Conservation (phyloP, 2,888 invertebrate species). For the Trimorus sp. region DNA sequence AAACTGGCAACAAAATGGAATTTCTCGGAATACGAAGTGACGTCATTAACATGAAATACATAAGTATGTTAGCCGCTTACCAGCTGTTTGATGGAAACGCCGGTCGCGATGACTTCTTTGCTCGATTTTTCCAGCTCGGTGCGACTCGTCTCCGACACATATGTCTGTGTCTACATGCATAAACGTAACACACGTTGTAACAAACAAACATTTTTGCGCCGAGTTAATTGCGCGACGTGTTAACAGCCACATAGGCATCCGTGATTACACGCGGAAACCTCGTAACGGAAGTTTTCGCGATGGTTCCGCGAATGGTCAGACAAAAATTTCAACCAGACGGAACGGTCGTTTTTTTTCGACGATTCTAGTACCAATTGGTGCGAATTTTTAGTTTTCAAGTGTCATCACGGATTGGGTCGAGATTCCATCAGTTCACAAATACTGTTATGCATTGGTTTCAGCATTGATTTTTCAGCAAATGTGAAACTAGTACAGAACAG, state of each 20-base stretch:
- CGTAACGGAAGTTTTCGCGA: conserved; percentile 31
- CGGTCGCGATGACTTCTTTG: conserved; percentile 81
- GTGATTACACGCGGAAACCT: conserved; percentile 45
- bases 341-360: too few species aligned
- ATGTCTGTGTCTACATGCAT: conserved; percentile 80
- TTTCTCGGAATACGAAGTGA: conserved; percentile 44
- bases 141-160: conserved; percentile 80
- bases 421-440: too few species aligned
- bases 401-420: too few species aligned
- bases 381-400: too few species aligned
- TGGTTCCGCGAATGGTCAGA: conserved; percentile 30
- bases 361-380: too few species aligned
- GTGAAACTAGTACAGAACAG: too few species aligned
- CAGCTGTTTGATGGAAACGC: conserved; percentile 82
- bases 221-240: conserved; percentile 37
- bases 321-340: conserved; percentile 2
- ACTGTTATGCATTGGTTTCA: too few species aligned
- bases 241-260: conserved; percentile 35
- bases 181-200: conserved; percentile 70
- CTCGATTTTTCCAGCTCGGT: conserved; percentile 78
- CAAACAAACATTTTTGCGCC: conserved; percentile 37
- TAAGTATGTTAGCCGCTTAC: conserved; percentile 76
- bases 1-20: conserved; percentile 21
- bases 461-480: too few species aligned
- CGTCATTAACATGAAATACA: conserved; percentile 58